Percentiles rank a stretch among this genome's conserved stretches.
These are phyloP conservation scores for Dorcus hopei DNA, from an alignment of 2,888 invertebrate genomes.

Conservation along the genomic window DNA sequence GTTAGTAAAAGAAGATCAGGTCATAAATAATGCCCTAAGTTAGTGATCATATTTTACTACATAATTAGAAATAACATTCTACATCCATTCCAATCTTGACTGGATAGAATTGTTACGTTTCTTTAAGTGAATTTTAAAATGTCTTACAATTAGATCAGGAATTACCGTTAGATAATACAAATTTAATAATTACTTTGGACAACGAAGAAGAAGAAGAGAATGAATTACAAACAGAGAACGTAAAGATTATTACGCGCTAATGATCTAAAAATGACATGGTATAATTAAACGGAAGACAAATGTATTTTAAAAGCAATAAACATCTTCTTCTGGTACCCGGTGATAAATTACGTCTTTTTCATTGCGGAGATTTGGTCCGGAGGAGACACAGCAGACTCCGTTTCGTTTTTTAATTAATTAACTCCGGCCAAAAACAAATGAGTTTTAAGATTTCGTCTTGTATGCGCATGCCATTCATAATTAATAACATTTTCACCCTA, in stretches of 20 bases:
- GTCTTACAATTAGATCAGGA: too few relatives aligned
- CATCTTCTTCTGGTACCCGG: conserved; percentile 24
- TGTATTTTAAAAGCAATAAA: conserved; percentile 31
- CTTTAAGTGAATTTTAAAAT: too few relatives aligned
- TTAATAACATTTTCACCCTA: conserved; percentile 40
- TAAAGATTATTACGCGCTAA: conserved; percentile 5
- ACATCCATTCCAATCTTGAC: too few relatives aligned
- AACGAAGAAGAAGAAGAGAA: too few relatives aligned
- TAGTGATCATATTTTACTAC: too few relatives aligned
- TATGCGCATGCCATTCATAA: conserved; percentile 35
- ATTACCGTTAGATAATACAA: too few relatives aligned
- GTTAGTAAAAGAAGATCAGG: too few relatives aligned
- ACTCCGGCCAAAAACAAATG: conserved; percentile 43
- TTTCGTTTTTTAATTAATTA: conserved; percentile 46
- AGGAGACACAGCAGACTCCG: conserved; percentile 22
- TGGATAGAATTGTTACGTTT: too few relatives aligned
- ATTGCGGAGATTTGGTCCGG: conserved; percentile 17
- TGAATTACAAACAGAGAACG: not conserved
- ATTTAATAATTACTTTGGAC: too few relatives aligned
- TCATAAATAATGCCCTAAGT: too few relatives aligned
- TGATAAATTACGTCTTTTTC: conserved; percentile 29
- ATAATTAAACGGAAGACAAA: conserved; percentile 39
- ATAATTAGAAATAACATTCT: too few relatives aligned
- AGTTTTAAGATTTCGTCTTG: conserved; percentile 42
- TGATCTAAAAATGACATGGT: conserved; percentile 35